These are phyloP conservation scores for Sphinx pinastri DNA, from an alignment of 2,888 invertebrate genomes.

Conservation along the genomic window DNA sequence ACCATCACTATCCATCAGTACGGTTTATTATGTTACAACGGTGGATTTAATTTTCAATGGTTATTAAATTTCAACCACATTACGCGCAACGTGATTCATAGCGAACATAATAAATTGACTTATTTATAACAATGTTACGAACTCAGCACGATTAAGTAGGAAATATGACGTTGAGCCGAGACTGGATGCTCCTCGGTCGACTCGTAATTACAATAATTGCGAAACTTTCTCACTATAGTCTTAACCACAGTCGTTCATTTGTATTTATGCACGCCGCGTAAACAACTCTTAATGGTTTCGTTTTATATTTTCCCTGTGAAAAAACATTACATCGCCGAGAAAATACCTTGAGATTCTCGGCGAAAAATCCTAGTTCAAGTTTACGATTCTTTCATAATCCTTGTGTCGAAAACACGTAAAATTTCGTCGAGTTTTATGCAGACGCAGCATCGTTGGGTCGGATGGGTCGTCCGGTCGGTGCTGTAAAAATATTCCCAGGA, in stretches of 20 bases:
- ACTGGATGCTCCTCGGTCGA: constrained; percentile 69
- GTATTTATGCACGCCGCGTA: constrained; percentile 68
- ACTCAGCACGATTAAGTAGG: constrained; percentile 74
- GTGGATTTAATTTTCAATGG: constrained; percentile 30
- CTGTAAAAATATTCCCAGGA: constrained; percentile 68
- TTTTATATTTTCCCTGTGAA: constrained; percentile 55
- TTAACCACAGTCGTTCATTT: constrained; percentile 71
- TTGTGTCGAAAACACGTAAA: constrained; percentile 71
- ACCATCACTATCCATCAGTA: constrained; percentile 10
- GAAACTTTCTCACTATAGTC: constrained; percentile 73
- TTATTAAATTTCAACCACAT: constrained; percentile 50
- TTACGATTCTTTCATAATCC: constrained; percentile 74
- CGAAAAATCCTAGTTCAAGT: constrained; percentile 63
- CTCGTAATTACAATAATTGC: constrained; percentile 80
- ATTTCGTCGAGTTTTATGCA: constrained; percentile 68
- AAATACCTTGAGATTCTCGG: constrained; percentile 48
- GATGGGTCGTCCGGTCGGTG: constrained; percentile 61
- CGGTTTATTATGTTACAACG: constrained; percentile 22
- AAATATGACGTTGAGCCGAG: constrained; percentile 73
- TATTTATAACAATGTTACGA: constrained; percentile 71
- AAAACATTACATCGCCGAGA: constrained; percentile 42
- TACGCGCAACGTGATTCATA: constrained; percentile 59
- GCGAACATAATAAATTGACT: constrained; percentile 68
- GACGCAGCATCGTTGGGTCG: constrained; percentile 65
- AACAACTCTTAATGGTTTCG: constrained; percentile 62